Percentiles rank a stretch among this genome's conserved stretches.
Evolutionary conservation across 2,888 invertebrate genomes (phyloP).

Genomic region (Agrotis clavis): DNA sequence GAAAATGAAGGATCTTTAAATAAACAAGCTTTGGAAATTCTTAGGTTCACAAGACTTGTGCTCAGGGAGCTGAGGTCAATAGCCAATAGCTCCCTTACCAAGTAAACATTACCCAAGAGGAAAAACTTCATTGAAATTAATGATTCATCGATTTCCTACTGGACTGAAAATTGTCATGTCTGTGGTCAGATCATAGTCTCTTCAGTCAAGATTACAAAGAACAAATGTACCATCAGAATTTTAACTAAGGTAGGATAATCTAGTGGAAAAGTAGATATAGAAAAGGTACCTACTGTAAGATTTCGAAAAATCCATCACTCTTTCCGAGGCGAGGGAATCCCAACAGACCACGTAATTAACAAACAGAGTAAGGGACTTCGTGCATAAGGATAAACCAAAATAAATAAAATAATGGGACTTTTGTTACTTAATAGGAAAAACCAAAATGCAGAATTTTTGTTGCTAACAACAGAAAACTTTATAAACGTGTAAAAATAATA

Average conservation of each 20-base stretch:
- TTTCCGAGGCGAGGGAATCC: background rate
- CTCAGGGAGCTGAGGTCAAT: background rate
- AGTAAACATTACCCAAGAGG: background rate
- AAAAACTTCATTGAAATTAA: conserved; percentile 15
- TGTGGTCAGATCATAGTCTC: background rate
- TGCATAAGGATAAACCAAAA: conserved; percentile 8
- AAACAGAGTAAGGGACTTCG: background rate
- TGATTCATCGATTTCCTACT: conserved; percentile 24
- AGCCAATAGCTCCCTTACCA: background rate
- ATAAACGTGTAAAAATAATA: background rate
- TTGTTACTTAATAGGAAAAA: conserved; percentile 7
- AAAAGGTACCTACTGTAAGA: background rate
- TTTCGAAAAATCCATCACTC: background rate
- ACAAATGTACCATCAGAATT: too few species aligned
- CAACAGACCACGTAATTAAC: too few species aligned
- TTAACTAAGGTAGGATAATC: too few species aligned
- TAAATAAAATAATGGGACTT: conserved; percentile 8
- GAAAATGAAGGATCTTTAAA: too few species aligned
- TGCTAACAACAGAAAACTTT: conserved; percentile 1
- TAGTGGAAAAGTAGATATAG: too few species aligned
- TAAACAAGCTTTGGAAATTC: too few species aligned
- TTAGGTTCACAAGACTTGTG: background rate
- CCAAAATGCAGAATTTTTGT: background rate
- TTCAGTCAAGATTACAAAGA: background rate
- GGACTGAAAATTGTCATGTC: background rate